phyloP scores from a whole-genome alignment of 2,888 invertebrate species.

The Drosophila kambysellisi region DNA sequence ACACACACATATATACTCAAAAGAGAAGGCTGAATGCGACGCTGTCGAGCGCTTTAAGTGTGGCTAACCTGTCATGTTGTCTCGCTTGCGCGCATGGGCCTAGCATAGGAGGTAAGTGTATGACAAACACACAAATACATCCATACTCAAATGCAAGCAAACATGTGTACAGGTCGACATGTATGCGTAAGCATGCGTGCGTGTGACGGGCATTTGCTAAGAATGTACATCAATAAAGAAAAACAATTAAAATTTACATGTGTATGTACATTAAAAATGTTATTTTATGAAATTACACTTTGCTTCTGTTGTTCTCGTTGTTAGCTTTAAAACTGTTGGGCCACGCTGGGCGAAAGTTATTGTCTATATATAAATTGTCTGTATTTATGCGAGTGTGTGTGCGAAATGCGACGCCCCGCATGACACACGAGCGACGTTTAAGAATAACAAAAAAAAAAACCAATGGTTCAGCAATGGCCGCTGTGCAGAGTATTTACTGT shows the following conservation, averaged over 20 bases:
- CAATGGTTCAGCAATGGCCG: constrained; percentile 19
- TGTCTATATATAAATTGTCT: constrained; percentile 13
- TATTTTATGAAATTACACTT: constrained; percentile 52
- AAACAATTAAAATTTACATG: constrained; percentile 34
- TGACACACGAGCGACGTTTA: constrained; percentile 38
- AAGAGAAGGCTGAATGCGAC: constrained; percentile 20
- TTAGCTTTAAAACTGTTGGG: constrained; percentile 24
- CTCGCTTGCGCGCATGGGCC: constrained; percentile 58
- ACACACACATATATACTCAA: constrained; percentile 16
- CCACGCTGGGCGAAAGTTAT: constrained; percentile 53
- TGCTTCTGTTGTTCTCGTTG: constrained; percentile 20
- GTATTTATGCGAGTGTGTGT: constrained; percentile 9
- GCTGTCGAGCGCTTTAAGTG: constrained; percentile 34
- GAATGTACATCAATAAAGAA: constrained; percentile 12
- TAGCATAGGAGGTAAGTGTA: constrained; percentile 47
- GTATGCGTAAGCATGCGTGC: constrained; percentile 8
- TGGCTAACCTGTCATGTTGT: constrained; percentile 49
- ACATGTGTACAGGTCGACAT: constrained; percentile 29
- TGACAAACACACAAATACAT: constrained; percentile 26
- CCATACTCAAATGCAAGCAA: constrained; percentile 3
- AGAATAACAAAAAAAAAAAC: constrained; percentile 28
- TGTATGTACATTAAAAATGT: constrained; percentile 33
- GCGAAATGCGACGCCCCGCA: constrained; percentile 40
- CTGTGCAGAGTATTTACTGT: constrained; percentile 46
- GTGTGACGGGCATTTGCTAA: constrained; percentile 14